Base-by-base conservation (phyloP, 2,113 vertebrate species). In the Misgurnus mizolepis region DNA sequence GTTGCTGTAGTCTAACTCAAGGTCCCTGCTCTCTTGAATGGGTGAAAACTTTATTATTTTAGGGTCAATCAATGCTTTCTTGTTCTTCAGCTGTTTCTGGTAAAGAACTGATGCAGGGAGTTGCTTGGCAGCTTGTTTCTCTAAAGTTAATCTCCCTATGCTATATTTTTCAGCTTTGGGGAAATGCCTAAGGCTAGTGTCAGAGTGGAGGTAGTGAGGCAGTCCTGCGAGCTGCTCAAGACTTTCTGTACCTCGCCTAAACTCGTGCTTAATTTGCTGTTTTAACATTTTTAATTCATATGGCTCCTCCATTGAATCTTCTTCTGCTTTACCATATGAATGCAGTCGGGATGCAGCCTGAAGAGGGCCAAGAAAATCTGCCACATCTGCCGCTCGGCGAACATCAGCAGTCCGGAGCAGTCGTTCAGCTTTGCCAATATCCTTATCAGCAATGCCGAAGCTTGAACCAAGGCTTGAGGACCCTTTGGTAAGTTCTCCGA, bases 221-320 rank as follows among this genome's bases (percentile, higher is more conserved):
- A 96, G 90, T 6, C 95, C 94, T 78, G 96, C 91, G 60, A 99
- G 92, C 81, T 97, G 97, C 80, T 99, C 98, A 45, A 99, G 88
- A 68, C 94, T 95, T 74, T 99, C 97, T 17, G 95, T 90, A 62
- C 98, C 97, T 85, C 97, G 93, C 56, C 96, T 94, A 84, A 99
- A 99, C 84, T 99, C 98, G 77, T 99, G 98, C 67, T 99, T 99
- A 82, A 99, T 99, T 88, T 99, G 98, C 65, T 99, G 97, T 84
- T 99, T 98, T 68, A 99, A 90, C 77, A 99, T 93, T 81, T 98
- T 99, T 68, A 99, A 88, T 83, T 99, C 98, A 88, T 98, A 99
- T 12, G 98, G 96, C 39, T 99, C 98, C 78, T 99, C 97, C 96
- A 99, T 99, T 4, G 96, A 89, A 49, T 99, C 97, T 85, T 99